These are phyloP conservation scores for Decapterus maruadsi DNA, from an alignment of 2,797 vertebrate species.

Conservation along the genomic window DNA sequence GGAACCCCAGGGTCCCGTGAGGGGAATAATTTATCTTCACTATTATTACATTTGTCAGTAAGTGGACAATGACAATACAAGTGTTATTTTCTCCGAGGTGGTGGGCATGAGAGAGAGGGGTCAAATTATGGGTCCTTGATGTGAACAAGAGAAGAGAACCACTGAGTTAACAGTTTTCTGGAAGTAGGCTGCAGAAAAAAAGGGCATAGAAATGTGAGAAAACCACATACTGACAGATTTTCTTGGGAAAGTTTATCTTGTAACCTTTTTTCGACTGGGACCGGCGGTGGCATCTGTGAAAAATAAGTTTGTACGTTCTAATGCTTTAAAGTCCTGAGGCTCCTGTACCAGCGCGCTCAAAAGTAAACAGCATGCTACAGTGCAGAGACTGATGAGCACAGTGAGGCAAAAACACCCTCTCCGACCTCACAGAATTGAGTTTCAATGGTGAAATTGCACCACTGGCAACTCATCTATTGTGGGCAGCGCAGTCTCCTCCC, in stretches of 20 bases:
- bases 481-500: neutral
- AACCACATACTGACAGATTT: neutral
- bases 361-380: slow-evolving; percentile 13
- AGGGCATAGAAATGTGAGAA: neutral
- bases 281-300: neutral
- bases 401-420: slow-evolving; percentile 1
- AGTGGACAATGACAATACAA: too few species aligned
- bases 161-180: neutral
- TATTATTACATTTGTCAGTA: too few species aligned
- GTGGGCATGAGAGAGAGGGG: too few species aligned
- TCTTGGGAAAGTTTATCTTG: neutral
- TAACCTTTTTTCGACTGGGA: neutral
- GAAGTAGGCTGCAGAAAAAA: neutral
- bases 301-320: slow-evolving; percentile 2
- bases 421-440: slow-evolving; percentile 1
- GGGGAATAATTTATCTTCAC: too few species aligned
- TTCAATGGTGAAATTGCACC: slow-evolving; percentile 2
- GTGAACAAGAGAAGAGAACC: too few species aligned
- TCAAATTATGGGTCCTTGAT: too few species aligned
- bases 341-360: slow-evolving; percentile 7
- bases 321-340: slow-evolving; percentile 5
- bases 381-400: slow-evolving; percentile 8
- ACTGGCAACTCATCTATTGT: neutral
- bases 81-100: too few species aligned
- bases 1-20: too few species aligned